Evolutionary conservation across 2,888 invertebrate genomes (phyloP).

Genomic region (Scaeva pyrastri): DNA sequence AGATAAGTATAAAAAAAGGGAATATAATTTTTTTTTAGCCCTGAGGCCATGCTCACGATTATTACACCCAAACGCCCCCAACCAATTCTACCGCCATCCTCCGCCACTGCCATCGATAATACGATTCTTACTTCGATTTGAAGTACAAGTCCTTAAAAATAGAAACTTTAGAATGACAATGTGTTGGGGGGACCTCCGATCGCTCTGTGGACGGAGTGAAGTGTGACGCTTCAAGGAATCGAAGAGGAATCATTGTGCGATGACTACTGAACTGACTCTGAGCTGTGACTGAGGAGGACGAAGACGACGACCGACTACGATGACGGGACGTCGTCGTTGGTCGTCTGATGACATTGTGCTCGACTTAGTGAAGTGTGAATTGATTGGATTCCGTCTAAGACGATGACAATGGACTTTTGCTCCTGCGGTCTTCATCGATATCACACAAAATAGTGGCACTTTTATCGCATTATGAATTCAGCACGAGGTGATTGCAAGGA

Average conservation of each 20-base stretch:
- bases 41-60: conserved; percentile 52
- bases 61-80: neutral
- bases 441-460: conserved; percentile 41
- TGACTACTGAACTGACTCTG: neutral
- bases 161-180: conserved; percentile 49
- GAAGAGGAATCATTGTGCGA: conserved; percentile 8
- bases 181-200: conserved; percentile 1
- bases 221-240: neutral
- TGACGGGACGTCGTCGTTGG: neutral
- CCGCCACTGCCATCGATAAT: neutral
- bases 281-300: too few species aligned
- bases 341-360: conserved; percentile 57
- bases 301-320: too few species aligned
- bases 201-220: conserved; percentile 2
- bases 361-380: conserved; percentile 68
- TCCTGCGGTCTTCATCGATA: conserved; percentile 35
- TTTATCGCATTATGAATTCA: conserved; percentile 64
- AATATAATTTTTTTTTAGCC: conserved; percentile 51
- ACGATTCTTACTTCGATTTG: conserved; percentile 52
- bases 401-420: conserved; percentile 63
- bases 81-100: neutral
- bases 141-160: conserved; percentile 48
- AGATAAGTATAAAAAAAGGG: conserved; percentile 6
- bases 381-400: conserved; percentile 65
- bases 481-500: conserved; percentile 58